Evolutionary conservation across 1,140 invertebrate genomes (phyloP), one percentile per base, ranked within the genome.

Genomic region (Helicoverpa zea): DNA sequence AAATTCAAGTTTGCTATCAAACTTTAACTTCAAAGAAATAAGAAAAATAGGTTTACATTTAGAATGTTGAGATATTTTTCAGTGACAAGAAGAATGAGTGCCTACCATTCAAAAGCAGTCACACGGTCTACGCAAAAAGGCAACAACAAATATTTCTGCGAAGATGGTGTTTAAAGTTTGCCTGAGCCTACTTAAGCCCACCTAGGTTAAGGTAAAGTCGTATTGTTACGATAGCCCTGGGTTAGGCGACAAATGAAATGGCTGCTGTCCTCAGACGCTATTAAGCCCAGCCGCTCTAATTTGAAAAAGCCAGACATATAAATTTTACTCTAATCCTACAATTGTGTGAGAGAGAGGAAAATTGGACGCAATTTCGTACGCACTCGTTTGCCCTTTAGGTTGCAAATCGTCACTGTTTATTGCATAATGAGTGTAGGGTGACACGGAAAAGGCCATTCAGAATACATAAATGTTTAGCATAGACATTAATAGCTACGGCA

Each of bases 241-340:
- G 81, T 80, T 83, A 80, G 63, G 81, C 81, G 79, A 88, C 84
- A 84, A 83, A 86, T 81, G 56, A 56, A 68, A 74, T 66, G 75
- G 75, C 75, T 66, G 61, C 61, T 77, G 84, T 86, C 86, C 86
- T 89, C 87, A 89, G 87, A 89, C 88, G 86, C 86, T 88, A 92
- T 92, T 88, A 92, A 92, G 88, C 87, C 83, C 83, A 81, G 86
- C 86, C 86, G 87, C 81, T 91, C 89, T 92, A 92, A 94, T 93
- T 93, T 89, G 91, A 92, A 94, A 94, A 92, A 93, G 92, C 93
- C 92, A 94, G 93, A 94, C 93, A 82, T 88, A 94, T 94, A 94
- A 94, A 94, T 94, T 93, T 87, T 80, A 85, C 84, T 86, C 88
- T 94, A 94, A 93, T 93, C 93, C 91, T 84, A 84, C 89, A 89